phyloP scores from a whole-genome alignment of 2,888 invertebrate genomes.

The Tinea pellionella region DNA sequence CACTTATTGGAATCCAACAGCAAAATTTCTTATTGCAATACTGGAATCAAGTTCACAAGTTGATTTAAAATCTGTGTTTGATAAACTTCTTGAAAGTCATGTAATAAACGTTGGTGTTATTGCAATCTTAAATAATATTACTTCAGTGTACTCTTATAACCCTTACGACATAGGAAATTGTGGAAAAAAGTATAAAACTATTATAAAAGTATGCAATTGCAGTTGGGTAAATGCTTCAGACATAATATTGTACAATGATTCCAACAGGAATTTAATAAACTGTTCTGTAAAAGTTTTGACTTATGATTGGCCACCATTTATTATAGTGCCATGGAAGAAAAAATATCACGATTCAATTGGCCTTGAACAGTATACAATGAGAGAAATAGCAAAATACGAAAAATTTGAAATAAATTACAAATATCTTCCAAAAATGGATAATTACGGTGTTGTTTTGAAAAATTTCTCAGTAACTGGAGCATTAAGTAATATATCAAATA shows the following conservation, averaged over 20 bases:
- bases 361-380: conserved; percentile 16
- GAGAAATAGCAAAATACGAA: conserved; percentile 10
- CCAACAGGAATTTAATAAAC: conserved; percentile 11
- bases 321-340: conserved; percentile 7
- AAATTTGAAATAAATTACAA: conserved; percentile 14
- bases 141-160: conserved; percentile 16
- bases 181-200: conserved; percentile 16
- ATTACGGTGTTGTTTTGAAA: conserved; percentile 15
- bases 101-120: conserved; percentile 15
- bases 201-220: conserved; percentile 16
- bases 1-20: conserved; percentile 15
- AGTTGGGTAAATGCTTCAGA: neutral
- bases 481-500: conserved; percentile 15
- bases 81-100: conserved; percentile 14
- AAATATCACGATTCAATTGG: conserved; percentile 11
- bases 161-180: conserved; percentile 15
- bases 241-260: neutral
- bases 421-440: conserved; percentile 8
- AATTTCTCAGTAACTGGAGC: conserved; percentile 17
- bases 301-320: conserved; percentile 16
- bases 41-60: neutral
- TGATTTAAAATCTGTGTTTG: conserved; percentile 13
- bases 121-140: conserved; percentile 1
- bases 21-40: conserved; percentile 15
- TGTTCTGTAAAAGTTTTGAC: conserved; percentile 16